phyloP scores from a whole-genome alignment of 2,888 invertebrate species.

The Macropis europaea region DNA sequence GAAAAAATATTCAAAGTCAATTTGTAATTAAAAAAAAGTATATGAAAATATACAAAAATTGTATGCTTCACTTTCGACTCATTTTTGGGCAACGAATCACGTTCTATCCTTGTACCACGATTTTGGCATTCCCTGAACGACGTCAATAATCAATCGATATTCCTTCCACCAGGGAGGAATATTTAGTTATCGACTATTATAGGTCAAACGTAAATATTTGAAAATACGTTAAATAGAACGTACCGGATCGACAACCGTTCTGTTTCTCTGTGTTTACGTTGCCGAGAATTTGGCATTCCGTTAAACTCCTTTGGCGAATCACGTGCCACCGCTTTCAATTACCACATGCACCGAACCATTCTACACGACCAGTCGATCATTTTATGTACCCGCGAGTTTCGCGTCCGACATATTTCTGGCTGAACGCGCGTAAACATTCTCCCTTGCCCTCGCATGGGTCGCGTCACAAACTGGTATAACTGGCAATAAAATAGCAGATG shows the following conservation, averaged over 20 bases:
- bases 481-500: too few species aligned
- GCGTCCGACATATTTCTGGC: neutral
- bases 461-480: too few species aligned
- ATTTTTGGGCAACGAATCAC: too few species aligned
- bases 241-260: neutral
- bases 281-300: slow-evolving; percentile 23
- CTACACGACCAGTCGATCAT: slow-evolving; percentile 1
- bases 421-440: neutral
- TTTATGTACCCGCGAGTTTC: neutral
- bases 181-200: neutral
- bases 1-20: too few species aligned
- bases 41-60: too few species aligned
- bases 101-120: too few species aligned
- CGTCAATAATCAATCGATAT: slow-evolving; percentile 6
- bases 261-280: slow-evolving; percentile 12
- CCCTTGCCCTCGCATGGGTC: too few species aligned
- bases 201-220: slow-evolving; percentile 18
- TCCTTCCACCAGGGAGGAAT: neutral
- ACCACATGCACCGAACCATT: slow-evolving; percentile 8
- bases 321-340: slow-evolving; percentile 24
- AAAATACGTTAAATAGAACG: slow-evolving; percentile 11
- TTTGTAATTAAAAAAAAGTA: too few species aligned
- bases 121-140: too few species aligned
- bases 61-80: too few species aligned
- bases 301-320: slow-evolving; percentile 27